Conservation (phyloP, 2,797 vertebrate genomes). For the Coregonus ussuriensis region DNA sequence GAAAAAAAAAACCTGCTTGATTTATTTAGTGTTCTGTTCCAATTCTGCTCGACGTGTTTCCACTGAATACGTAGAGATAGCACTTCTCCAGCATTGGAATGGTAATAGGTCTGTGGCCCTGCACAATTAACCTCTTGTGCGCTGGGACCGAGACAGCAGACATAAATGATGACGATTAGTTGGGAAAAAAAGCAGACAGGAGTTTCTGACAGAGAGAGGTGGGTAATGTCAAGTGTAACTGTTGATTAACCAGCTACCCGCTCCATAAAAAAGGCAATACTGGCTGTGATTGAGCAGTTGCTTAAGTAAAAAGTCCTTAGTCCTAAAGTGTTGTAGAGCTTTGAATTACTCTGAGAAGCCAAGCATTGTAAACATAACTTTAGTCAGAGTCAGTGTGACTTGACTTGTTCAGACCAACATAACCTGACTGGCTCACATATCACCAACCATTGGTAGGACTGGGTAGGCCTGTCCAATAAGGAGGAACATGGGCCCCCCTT, state of each 20-base stretch:
- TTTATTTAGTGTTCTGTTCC: conserved; percentile 88
- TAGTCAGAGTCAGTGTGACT: not conserved
- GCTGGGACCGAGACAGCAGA: conserved; percentile 40
- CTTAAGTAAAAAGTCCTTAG: conserved; percentile 7
- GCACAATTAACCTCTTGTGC: conserved; percentile 73
- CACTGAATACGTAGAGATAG: conserved; percentile 84
- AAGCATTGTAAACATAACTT: not conserved
- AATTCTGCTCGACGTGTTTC: conserved; percentile 87
- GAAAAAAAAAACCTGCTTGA: conserved; percentile 73
- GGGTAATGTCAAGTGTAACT: conserved; percentile 49
- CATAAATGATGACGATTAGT: conserved; percentile 49
- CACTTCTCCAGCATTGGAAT: conserved; percentile 79
- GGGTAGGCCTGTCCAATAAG: conserved; percentile 4
- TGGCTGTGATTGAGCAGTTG: conserved; percentile 19
- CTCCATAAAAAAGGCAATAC: conserved; percentile 2
- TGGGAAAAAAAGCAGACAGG: conserved; percentile 20
- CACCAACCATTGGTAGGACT: conserved; percentile 21
- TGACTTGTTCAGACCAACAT: conserved; percentile 17
- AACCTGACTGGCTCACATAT: conserved; percentile 9
- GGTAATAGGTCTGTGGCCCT: conserved; percentile 78
- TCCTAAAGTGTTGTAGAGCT: conserved; percentile 2
- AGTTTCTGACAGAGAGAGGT: conserved; percentile 12
- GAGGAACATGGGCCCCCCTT: not conserved
- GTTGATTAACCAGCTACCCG: conserved; percentile 42
- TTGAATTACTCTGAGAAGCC: not conserved